A percentile compares a stretch with the other conserved stretches of the same genome.
These are phyloP conservation scores for Proterorhinus semilunaris DNA, from an alignment of 2,113 vertebrate species.

Conservation along the genomic window DNA sequence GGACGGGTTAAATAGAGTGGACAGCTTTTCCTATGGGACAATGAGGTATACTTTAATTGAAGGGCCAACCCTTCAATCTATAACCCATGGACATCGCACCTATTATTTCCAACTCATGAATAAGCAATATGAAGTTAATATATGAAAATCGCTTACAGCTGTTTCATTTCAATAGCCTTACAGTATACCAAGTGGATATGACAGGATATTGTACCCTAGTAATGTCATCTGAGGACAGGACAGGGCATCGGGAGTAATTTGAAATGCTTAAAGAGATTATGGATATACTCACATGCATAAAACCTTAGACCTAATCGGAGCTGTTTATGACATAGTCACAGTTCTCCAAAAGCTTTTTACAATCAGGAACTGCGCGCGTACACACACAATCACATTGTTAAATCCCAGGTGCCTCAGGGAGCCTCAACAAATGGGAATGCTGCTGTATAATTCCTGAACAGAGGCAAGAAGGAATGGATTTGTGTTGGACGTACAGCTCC, in stretches of 20 bases:
- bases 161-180: background rate
- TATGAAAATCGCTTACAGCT: background rate
- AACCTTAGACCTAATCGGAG: conserved; percentile 34
- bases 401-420: conserved; percentile 67
- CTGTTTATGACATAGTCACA: conserved; percentile 27
- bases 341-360: conserved; percentile 30
- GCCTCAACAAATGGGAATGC: conserved; percentile 57
- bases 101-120: too few species aligned
- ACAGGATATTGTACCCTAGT: conserved; percentile 32
- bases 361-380: conserved; percentile 24
- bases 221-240: conserved; percentile 39
- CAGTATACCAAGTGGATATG: conserved; percentile 8
- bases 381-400: conserved; percentile 48
- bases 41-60: too few species aligned
- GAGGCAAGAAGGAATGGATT: conserved; percentile 63
- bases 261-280: conserved; percentile 58
- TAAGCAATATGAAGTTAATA: background rate
- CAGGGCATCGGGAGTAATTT: conserved; percentile 43
- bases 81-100: too few species aligned
- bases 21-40: too few species aligned
- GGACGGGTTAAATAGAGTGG: too few species aligned
- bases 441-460: conserved; percentile 68
- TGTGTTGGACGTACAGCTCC: conserved; percentile 48
- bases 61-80: too few species aligned
- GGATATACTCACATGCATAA: conserved; percentile 3